Percentiles rank a stretch among this genome's conserved stretches.
These are phyloP conservation scores for Sphecodes monilicornis DNA, from an alignment of 2,888 invertebrate genomes.

Conservation along the genomic window DNA sequence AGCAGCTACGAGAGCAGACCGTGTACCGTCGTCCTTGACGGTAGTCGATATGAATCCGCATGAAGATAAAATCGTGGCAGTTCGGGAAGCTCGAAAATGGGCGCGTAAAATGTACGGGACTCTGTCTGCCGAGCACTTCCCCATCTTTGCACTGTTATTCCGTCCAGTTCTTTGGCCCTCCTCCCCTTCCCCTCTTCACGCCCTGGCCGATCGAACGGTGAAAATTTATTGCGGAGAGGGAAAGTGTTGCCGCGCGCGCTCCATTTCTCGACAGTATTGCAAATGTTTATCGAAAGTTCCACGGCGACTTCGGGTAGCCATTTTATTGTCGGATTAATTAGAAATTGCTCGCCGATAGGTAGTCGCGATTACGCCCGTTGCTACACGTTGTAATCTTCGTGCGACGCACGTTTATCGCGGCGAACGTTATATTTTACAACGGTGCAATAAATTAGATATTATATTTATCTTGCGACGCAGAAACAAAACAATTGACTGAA, in stretches of 20 bases:
- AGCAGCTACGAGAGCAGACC: conserved; percentile 54
- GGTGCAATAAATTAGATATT: conserved; percentile 60
- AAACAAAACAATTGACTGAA: conserved; percentile 36
- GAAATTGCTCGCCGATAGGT: neutral
- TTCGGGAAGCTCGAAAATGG: conserved; percentile 54
- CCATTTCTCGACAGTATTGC: neutral
- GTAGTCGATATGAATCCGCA: conserved; percentile 72
- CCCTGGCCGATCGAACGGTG: neutral
- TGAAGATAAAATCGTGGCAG: conserved; percentile 73
- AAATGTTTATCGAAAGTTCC: neutral
- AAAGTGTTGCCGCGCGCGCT: neutral
- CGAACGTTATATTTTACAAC: conserved; percentile 48
- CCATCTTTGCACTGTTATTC: neutral
- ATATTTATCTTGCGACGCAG: conserved; percentile 34
- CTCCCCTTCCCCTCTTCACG: neutral
- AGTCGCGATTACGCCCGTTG: neutral
- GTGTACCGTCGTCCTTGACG: conserved; percentile 55
- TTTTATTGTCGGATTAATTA: conserved; percentile 9
- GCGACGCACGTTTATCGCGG: conserved; percentile 39
- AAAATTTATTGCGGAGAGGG: neutral
- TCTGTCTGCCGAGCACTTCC: neutral
- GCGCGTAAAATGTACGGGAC: conserved; percentile 27
- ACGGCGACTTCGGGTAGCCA: neutral
- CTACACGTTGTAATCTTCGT: neutral
- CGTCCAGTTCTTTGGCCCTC: neutral